Conservation (phyloP, 1,140 invertebrate genomes). For the Drosophila setifemur region DNA sequence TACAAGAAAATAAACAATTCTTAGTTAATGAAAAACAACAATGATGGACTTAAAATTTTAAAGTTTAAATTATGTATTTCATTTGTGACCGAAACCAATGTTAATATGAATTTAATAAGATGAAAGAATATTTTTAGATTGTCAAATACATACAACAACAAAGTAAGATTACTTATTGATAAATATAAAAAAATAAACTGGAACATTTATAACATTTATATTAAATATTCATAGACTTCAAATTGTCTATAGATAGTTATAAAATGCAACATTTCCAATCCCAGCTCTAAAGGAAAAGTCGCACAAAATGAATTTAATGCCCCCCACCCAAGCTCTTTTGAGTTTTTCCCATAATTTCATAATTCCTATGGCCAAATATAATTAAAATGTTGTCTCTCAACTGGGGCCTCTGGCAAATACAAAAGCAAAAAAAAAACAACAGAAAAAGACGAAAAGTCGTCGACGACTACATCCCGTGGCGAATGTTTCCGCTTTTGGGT, state of each 20-base stretch:
- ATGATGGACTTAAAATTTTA: no score
- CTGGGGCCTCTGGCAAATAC: slow-evolving; percentile 1
- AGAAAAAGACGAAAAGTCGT: slow-evolving; percentile 7
- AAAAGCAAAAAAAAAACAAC: slow-evolving; percentile 8
- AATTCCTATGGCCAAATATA: slow-evolving; percentile 52
- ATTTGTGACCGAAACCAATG: no score
- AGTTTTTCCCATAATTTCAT: slow-evolving; percentile 17
- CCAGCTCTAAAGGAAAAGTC: not conserved
- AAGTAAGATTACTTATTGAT: no score
- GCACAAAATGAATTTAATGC: not conserved
- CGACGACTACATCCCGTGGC: slow-evolving; percentile 57
- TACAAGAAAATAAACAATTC: not conserved
- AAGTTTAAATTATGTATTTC: no score
- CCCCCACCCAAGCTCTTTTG: not conserved
- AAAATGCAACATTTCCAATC: not conserved
- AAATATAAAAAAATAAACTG: no score
- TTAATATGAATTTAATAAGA: no score
- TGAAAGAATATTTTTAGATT: no score
- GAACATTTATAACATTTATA: no score
- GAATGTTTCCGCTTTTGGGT: slow-evolving; percentile 59
- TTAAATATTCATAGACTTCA: no score
- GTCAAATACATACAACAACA: no score
- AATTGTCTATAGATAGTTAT: not conserved
- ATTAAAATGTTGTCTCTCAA: slow-evolving; percentile 60
- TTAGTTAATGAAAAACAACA: not conserved